Evolutionary conservation across 2,888 invertebrate species (phyloP).

Genomic region (Oxystoma pomonae): DNA sequence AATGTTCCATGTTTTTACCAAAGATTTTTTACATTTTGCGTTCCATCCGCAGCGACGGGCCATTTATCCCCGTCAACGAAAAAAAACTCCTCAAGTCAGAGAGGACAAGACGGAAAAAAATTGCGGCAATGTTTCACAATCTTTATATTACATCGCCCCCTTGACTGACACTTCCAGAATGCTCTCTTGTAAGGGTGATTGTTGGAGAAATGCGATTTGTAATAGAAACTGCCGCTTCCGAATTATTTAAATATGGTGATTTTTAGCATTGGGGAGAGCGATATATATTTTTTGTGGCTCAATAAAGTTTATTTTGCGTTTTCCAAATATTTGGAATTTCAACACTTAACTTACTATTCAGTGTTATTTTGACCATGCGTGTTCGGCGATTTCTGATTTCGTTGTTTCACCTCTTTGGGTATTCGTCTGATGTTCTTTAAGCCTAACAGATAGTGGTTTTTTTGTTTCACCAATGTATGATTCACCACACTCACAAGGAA

Average conservation of each 20-base stretch:
- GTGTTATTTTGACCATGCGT: too few species aligned
- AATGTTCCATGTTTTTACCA: too few species aligned
- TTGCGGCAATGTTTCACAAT: conserved; percentile 46
- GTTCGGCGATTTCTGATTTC: too few species aligned
- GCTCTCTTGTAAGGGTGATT: not conserved
- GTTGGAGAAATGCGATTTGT: conserved; percentile 36
- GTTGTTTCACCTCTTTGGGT: too few species aligned
- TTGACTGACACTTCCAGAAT: conserved; percentile 8
- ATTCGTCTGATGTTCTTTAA: too few species aligned
- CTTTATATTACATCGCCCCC: conserved; percentile 41
- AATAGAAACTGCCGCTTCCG: conserved; percentile 37
- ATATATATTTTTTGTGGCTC: not conserved
- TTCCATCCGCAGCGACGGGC: not conserved
- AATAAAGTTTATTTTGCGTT: too few species aligned
- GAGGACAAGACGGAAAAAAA: conserved; percentile 37
- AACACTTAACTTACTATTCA: too few species aligned
- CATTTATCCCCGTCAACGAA: not conserved
- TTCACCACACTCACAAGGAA: too few species aligned
- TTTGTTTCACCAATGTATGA: too few species aligned
- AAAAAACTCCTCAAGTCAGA: not conserved
- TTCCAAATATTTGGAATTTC: too few species aligned
- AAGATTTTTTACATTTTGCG: not conserved
- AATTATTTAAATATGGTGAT: conserved; percentile 40
- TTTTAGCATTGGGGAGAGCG: conserved; percentile 4
- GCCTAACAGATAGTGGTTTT: too few species aligned